Evolutionary conservation across 1,140 invertebrate genomes (phyloP).

Genomic region (Calosoma granatense): DNA sequence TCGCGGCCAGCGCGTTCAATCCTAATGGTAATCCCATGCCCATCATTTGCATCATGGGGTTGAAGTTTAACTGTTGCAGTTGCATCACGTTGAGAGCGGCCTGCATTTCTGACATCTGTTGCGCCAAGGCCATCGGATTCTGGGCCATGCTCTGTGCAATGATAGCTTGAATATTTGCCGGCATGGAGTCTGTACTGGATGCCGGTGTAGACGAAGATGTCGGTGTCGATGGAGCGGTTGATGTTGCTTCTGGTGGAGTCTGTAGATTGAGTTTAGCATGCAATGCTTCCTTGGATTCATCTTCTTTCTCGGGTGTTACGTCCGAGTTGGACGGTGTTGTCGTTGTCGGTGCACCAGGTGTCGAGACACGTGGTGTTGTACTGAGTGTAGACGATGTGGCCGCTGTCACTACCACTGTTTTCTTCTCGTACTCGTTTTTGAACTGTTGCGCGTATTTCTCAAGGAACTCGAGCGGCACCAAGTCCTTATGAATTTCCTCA

Average conservation of each 20-base stretch:
- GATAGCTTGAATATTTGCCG: slow-evolving; percentile 37
- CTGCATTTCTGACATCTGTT: slow-evolving; percentile 77
- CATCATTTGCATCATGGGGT: slow-evolving; percentile 76
- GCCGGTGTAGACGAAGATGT: slow-evolving; percentile 49
- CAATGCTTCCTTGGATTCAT: slow-evolving; percentile 39
- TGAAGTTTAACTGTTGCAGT: slow-evolving; percentile 70
- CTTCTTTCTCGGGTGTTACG: slow-evolving; percentile 42
- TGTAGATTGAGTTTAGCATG: slow-evolving; percentile 35
- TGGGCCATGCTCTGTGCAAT: slow-evolving; percentile 37
- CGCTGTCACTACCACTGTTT: slow-evolving; percentile 56
- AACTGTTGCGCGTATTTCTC: slow-evolving; percentile 88
- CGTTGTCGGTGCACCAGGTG: slow-evolving; percentile 31
- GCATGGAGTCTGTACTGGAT: slow-evolving; percentile 50
- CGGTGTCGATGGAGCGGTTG: slow-evolving; percentile 50
- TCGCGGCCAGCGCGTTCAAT: slow-evolving; percentile 70
- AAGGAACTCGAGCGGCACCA: slow-evolving; percentile 79
- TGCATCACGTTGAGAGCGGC: slow-evolving; percentile 81
- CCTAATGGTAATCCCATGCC: slow-evolving; percentile 76
- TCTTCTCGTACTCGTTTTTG: slow-evolving; percentile 76
- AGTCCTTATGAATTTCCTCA: slow-evolving; percentile 87
- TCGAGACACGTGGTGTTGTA: slow-evolving; percentile 48
- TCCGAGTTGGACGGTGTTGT: slow-evolving; percentile 26
- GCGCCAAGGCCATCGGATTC: slow-evolving; percentile 53
- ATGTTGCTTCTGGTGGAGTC: slow-evolving; percentile 42
- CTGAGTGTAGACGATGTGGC: slow-evolving; percentile 44